phyloP scores from a whole-genome alignment of 2,888 invertebrate genomes.

The Frankliniella fusca region DNA sequence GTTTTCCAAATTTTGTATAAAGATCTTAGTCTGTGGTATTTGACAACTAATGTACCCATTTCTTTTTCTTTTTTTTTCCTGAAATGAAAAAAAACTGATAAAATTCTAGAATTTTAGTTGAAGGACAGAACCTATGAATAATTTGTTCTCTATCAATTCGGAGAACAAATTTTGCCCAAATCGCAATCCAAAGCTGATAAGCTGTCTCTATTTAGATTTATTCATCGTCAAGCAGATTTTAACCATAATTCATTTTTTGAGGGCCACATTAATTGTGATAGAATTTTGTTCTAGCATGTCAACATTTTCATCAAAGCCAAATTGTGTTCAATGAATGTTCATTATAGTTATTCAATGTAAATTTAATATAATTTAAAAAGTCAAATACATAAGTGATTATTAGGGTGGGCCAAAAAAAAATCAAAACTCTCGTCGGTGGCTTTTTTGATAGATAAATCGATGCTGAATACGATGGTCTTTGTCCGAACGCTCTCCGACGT shows the following conservation, averaged over 20 bases:
- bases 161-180: neutral
- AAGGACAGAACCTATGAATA: neutral
- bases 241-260: neutral
- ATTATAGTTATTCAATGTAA: neutral
- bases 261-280: conserved; percentile 1
- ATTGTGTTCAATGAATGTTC: conserved; percentile 1
- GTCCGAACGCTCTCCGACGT: no score
- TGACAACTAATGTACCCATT: no score
- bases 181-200: neutral
- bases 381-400: no score
- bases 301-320: neutral
- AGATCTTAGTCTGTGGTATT: neutral
- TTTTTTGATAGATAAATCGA: no score
- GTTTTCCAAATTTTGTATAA: neutral
- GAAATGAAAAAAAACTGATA: neutral
- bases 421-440: no score
- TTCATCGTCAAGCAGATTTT: no score
- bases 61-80: neutral
- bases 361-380: neutral
- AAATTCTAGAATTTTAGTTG: neutral
- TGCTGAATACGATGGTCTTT: no score
- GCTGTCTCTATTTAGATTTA: neutral
- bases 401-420: no score
- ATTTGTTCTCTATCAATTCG: neutral
- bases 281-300: neutral